Conservation (phyloP, 64 coral and sea anemone species). For the Exaiptasia diaphana region DNA sequence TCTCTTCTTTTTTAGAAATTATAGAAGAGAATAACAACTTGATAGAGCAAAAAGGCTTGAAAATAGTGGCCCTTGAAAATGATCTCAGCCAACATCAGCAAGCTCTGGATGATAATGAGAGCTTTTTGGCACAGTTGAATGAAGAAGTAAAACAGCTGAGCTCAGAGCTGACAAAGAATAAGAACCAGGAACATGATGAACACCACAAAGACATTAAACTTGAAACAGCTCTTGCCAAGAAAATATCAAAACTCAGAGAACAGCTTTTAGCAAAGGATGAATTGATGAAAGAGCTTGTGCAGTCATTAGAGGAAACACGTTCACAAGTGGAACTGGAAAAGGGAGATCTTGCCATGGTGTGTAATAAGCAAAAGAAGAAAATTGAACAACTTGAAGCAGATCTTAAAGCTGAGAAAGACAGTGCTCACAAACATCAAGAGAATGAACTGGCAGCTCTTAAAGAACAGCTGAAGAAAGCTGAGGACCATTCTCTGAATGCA, state of each 20-base stretch:
- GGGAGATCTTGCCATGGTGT: constrained; percentile 2
- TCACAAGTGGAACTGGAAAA: constrained; percentile 21
- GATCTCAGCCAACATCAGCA: constrained; percentile 19
- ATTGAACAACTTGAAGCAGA: neutral
- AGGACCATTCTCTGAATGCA: neutral
- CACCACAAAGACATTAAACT: neutral
- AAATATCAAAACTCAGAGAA: constrained; percentile 8
- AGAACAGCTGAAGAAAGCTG: constrained; percentile 39
- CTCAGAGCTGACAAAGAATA: constrained; percentile 20
- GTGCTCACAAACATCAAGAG: neutral
- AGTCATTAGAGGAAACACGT: constrained; percentile 61
- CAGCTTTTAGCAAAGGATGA: constrained; percentile 47
- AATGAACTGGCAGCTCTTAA: constrained; percentile 24
- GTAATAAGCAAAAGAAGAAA: constrained; percentile 2
- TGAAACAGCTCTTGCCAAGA: neutral
- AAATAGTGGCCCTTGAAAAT: too few species aligned
- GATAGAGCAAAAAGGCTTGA: too few species aligned
- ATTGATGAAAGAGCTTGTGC: constrained; percentile 62
- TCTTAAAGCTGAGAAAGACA: neutral
- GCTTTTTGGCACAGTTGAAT: constrained; percentile 8
- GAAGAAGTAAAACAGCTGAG: constrained; percentile 60
- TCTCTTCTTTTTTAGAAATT: too few species aligned
- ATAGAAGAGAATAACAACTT: too few species aligned
- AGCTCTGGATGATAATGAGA: constrained; percentile 43
- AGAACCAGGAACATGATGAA: neutral